Evolutionary conservation across 2,797 vertebrate genomes (phyloP), one percentile per base, ranked within the genome.

Genomic region (Intellagama lesueurii): DNA sequence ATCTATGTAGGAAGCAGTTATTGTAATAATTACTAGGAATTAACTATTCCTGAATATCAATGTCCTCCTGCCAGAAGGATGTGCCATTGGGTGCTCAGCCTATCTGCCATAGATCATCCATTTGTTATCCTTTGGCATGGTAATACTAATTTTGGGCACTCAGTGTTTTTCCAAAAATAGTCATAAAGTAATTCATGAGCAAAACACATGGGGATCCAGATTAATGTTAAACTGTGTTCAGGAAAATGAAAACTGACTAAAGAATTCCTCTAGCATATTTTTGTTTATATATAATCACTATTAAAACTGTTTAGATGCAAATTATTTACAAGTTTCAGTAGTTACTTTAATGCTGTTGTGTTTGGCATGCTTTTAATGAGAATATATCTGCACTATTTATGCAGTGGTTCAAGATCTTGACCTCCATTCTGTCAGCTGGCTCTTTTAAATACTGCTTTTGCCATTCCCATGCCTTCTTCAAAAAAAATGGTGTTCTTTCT

Each of bases 261-360:
- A 68, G 11, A n/a, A 70, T 24, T 85, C 22, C 3, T 49, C 2
- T 3, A 19, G 26, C 8, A 3, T n/a, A 44, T 19, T 28, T 73
- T 87, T 24, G 24, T n/a, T 32, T 9, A 44, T 30, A 22, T 26
- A 1, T 30, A 87, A 44, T 11, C 4, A 14, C 14, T 9, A 66
- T 11, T 7, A 68, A 87, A 44, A 52, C 17, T 72, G 5, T 94
- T 89, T 76, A 86, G 69, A 91, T 0, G 0, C 70, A 93, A 87
- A 91, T 93, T 91, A 95, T 88, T 91, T 92, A 69, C 81, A 22
- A 91, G 75, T 47, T 90, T 90, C 83, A 93, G 89, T 93, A 91
- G 87, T 88, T 91, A n/a, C 8, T 89, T 90, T 90, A 88, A 86
- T 91, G 92, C 82, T 90, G 70, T 77, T 68, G 83, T 84, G 89